Evolutionary conservation across 2,888 invertebrate genomes (phyloP).

Genomic region (Sacculina carcini): DNA sequence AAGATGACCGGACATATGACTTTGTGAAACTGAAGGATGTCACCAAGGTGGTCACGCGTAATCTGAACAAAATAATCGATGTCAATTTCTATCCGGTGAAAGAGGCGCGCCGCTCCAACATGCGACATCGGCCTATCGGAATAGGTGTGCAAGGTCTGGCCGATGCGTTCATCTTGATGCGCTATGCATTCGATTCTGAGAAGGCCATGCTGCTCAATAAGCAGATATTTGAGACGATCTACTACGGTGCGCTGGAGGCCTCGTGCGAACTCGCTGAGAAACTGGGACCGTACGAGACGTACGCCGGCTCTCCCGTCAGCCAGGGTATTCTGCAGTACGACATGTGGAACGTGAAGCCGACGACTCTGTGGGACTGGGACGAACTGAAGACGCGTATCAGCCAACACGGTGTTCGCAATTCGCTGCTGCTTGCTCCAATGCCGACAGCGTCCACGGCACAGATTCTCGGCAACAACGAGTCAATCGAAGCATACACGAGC

Average conservation of each 20-base stretch:
- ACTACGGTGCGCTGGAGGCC: conserved; percentile 84
- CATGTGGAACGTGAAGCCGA: conserved; percentile 81
- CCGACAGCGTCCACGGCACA: conserved; percentile 97
- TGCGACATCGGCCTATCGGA: conserved; percentile 38
- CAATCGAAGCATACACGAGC: conserved; percentile 90
- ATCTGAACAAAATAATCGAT: conserved; percentile 90
- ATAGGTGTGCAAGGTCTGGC: conserved; percentile 95
- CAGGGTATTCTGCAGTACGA: conserved; percentile 88
- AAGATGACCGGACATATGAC: conserved; percentile 48
- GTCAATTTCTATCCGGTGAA: conserved; percentile 78
- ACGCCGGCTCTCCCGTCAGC: conserved; percentile 70
- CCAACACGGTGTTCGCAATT: conserved; percentile 71
- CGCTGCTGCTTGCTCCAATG: conserved; percentile 83
- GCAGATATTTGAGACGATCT: conserved; percentile 92
- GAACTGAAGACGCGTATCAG: conserved; percentile 55
- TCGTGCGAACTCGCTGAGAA: conserved; percentile 75
- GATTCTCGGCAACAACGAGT: conserved; percentile 95
- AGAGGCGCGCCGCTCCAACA: conserved; percentile 42
- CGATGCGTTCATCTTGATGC: conserved; percentile 80
- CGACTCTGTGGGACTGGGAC: conserved; percentile 69
- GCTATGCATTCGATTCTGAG: conserved; percentile 70
- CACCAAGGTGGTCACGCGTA: conserved; percentile 60
- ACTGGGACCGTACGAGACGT: conserved; percentile 66
- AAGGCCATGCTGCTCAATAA: conserved; percentile 62
- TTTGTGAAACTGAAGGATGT: conserved; percentile 63